Conservation (phyloP, 2,888 invertebrate species). For the Cacoxenus indagator region DNA sequence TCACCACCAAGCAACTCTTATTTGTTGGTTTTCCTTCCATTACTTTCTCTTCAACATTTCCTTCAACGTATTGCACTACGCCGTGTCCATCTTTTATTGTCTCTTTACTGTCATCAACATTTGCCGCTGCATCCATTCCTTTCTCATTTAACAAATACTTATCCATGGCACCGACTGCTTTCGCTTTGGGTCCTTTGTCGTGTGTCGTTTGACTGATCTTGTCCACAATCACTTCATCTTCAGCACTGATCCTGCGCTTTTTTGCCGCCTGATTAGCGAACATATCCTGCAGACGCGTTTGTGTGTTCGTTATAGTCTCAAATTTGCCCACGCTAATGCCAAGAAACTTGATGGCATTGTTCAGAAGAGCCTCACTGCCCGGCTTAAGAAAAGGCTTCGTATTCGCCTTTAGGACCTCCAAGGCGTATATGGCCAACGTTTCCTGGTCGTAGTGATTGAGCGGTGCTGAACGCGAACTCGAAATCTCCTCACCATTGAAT, state of each 20-base stretch:
- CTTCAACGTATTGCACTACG: background rate
- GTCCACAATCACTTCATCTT: conserved; percentile 14
- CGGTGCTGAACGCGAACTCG: conserved; percentile 77
- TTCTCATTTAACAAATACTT: conserved; percentile 47
- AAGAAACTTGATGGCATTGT: conserved; percentile 77
- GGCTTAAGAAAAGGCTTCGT: conserved; percentile 67
- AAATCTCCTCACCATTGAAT: conserved; percentile 73
- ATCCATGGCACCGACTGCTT: no score
- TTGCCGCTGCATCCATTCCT: conserved; percentile 18
- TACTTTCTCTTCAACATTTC: no score
- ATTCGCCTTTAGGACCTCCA: conserved; percentile 78
- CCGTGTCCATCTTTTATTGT: background rate
- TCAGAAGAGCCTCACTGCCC: conserved; percentile 59
- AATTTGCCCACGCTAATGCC: conserved; percentile 87
- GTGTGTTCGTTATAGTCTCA: conserved; percentile 74
- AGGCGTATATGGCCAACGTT: conserved; percentile 77
- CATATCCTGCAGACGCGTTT: conserved; percentile 74
- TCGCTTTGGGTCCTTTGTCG: conserved; percentile 28
- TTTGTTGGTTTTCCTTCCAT: background rate
- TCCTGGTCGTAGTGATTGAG: conserved; percentile 77
- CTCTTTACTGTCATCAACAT: background rate
- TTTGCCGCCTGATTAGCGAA: conserved; percentile 71
- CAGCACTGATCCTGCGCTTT: conserved; percentile 51
- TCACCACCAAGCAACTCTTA: background rate
- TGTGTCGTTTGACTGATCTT: conserved; percentile 25